Conservation (phyloP, 2,888 invertebrate genomes). For the Meta bourneti region DNA sequence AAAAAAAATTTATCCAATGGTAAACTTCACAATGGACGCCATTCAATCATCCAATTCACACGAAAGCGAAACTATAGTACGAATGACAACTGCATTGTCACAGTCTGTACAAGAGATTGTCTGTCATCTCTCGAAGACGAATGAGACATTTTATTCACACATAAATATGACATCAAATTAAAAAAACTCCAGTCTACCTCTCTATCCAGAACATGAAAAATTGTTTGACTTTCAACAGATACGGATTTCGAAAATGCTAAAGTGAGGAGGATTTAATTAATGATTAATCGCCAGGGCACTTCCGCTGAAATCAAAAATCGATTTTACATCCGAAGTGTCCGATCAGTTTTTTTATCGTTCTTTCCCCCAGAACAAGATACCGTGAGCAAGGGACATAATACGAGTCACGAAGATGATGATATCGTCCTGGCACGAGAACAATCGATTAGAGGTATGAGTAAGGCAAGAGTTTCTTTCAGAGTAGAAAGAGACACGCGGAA, state of each 20-base stretch:
- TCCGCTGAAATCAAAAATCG: constrained; percentile 8
- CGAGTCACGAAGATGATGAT: constrained; percentile 52
- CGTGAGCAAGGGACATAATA: constrained; percentile 17
- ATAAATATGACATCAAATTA: too few relatives aligned
- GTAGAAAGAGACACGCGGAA: background rate
- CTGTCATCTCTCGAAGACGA: too few relatives aligned
- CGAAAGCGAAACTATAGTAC: too few relatives aligned
- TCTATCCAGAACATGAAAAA: too few relatives aligned
- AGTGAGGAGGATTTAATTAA: background rate
- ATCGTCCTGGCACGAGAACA: constrained; percentile 34
- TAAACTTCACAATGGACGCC: too few relatives aligned
- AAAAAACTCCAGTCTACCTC: too few relatives aligned
- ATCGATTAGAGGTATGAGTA: constrained; percentile 35
- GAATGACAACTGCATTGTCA: too few relatives aligned
- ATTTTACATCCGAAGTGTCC: constrained; percentile 7
- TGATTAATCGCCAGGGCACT: background rate
- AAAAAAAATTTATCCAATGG: too few relatives aligned
- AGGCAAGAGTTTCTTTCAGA: background rate
- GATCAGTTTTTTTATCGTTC: background rate
- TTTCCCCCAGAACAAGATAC: constrained; percentile 13
- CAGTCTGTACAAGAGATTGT: too few relatives aligned
- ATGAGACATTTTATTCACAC: too few relatives aligned
- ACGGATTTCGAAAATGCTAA: background rate
- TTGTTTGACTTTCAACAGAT: too few relatives aligned
- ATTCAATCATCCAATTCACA: too few relatives aligned